Evolutionary conservation across 1,140 invertebrate species (phyloP).

Genomic region (Leptopilina boulardi): DNA sequence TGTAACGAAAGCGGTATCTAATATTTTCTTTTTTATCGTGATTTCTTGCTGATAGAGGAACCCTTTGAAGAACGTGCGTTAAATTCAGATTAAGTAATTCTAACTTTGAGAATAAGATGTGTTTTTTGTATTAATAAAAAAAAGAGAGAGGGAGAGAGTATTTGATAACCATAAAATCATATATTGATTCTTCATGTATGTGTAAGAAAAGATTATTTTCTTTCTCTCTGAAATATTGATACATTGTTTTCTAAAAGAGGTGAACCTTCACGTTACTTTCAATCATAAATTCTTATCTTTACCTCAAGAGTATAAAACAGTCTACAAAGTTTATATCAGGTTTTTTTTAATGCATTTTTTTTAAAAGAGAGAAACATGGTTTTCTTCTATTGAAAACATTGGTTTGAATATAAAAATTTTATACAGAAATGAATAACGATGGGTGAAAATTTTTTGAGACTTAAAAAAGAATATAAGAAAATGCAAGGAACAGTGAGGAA

Average conservation of each 20-base stretch:
- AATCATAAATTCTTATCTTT: slow-evolving; percentile 18
- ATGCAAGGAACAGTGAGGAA: not conserved
- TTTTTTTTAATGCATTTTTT: slow-evolving; percentile 16
- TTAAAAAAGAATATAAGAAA: not conserved
- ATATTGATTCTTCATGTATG: slow-evolving; percentile 4
- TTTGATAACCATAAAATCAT: not conserved
- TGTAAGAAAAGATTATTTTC: not conserved
- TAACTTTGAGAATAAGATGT: not conserved
- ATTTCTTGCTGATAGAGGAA: not conserved
- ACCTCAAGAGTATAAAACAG: not conserved
- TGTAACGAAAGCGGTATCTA: slow-evolving; percentile 14
- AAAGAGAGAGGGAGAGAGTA: not conserved
- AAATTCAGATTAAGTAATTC: slow-evolving; percentile 13
- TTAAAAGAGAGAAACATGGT: not conserved
- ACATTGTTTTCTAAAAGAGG: not conserved
- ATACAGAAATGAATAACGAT: slow-evolving; percentile 14
- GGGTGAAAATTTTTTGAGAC: not conserved
- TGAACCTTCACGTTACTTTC: not conserved
- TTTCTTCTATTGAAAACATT: not conserved
- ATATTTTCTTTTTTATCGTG: slow-evolving; percentile 14
- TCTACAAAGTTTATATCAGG: slow-evolving; percentile 10
- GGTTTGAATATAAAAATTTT: slow-evolving; percentile 12
- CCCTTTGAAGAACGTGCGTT: not conserved
- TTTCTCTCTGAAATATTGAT: not conserved
- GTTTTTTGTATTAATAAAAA: not conserved